Percentiles rank a stretch among this genome's conserved stretches.
Evolutionary conservation across 2,888 invertebrate genomes (phyloP).

Genomic region (Dexiosoma caninum): DNA sequence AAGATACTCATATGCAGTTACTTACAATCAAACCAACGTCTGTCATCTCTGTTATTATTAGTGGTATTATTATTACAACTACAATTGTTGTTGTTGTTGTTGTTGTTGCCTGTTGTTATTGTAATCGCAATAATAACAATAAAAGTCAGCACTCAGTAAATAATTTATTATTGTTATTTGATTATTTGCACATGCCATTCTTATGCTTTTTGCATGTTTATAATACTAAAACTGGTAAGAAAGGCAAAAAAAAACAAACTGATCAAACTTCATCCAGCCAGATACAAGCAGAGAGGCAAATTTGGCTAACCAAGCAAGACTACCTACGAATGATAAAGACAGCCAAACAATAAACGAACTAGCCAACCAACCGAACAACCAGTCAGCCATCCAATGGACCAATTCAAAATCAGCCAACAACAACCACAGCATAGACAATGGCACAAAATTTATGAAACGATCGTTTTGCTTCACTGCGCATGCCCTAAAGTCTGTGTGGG

Average conservation of each 20-base stretch:
- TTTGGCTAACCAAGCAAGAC: not conserved
- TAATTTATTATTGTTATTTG: constrained; percentile 62
- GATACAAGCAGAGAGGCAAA: not conserved
- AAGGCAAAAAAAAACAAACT: constrained; percentile 20
- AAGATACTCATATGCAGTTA: not conserved
- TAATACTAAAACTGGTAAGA: constrained; percentile 26
- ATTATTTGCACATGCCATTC: constrained; percentile 59
- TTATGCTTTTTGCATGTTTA: constrained; percentile 49
- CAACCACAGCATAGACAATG: constrained; percentile 36
- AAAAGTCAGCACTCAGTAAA: constrained; percentile 60
- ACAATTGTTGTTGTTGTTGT: constrained; percentile 41
- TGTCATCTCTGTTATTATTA: constrained; percentile 36
- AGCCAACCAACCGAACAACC: not conserved
- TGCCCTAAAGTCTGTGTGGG: constrained; percentile 56
- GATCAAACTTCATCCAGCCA: constrained; percentile 45
- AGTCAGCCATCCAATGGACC: constrained; percentile 26
- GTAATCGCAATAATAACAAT: constrained; percentile 60
- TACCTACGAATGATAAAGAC: not conserved
- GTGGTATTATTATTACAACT: constrained; percentile 41
- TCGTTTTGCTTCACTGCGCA: constrained; percentile 52
- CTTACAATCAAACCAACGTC: not conserved
- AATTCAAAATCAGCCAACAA: constrained; percentile 26
- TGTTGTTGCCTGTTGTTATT: constrained; percentile 47
- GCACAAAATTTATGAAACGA: constrained; percentile 49
- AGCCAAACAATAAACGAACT: constrained; percentile 11